These are phyloP conservation scores for Podilymbus podiceps DNA, from an alignment of 2,113 vertebrate species.

Conservation along the genomic window DNA sequence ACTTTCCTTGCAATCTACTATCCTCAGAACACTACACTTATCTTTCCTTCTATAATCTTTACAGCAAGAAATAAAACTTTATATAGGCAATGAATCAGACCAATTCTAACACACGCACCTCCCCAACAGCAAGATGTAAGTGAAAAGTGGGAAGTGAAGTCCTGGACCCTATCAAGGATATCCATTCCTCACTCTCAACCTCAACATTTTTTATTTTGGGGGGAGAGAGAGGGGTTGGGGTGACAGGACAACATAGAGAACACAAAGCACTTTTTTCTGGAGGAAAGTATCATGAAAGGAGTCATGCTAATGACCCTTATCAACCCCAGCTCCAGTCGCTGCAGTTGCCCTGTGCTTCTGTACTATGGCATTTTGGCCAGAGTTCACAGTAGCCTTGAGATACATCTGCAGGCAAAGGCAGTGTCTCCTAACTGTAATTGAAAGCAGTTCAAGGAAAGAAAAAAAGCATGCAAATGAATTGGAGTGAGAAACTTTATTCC, in stretches of 20 bases:
- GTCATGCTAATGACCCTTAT: neutral
- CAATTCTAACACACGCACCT: neutral
- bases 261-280: neutral
- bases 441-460: neutral
- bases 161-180: neutral
- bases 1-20: neutral
- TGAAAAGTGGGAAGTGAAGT: fast-evolving
- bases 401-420: neutral
- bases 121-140: neutral
- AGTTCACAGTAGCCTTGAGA: neutral
- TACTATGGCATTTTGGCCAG: neutral
- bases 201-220: neutral
- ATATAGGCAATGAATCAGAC: neutral
- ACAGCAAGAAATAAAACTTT: neutral
- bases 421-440: neutral
- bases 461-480: neutral
- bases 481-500: neutral
- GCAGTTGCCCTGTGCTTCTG: neutral
- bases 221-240: too few species aligned
- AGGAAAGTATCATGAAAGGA: neutral
- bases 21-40: neutral
- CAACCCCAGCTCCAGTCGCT: neutral
- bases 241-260: too few species aligned
- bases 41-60: neutral
- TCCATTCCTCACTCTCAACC: too few species aligned